These are phyloP conservation scores for Scaptomyza polygonia DNA, from an alignment of 2,888 invertebrate species.

Conservation along the genomic window DNA sequence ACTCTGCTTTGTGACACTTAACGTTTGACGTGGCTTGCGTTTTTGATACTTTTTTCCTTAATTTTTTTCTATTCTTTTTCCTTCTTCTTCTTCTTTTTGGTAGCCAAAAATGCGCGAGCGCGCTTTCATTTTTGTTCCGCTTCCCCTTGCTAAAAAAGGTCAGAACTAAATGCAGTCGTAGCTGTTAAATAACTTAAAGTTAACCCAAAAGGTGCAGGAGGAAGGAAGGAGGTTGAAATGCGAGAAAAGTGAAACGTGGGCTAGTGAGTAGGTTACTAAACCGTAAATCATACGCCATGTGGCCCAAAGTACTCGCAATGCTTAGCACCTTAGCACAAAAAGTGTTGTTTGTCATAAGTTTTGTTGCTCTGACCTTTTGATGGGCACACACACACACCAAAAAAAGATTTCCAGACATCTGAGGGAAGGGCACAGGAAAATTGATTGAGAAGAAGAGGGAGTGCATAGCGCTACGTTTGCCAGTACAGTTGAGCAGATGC, in stretches of 20 bases:
- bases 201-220: conserved; percentile 7
- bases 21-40: conserved; percentile 69
- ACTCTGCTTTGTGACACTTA: conserved; percentile 71
- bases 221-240: background rate
- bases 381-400: background rate
- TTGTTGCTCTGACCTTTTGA: conserved; percentile 30
- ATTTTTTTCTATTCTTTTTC: conserved; percentile 34
- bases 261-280: conserved; percentile 44
- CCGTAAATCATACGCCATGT: conserved; percentile 72
- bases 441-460: background rate
- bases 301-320: conserved; percentile 27
- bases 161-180: conserved; percentile 27
- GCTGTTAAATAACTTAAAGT: conserved; percentile 18
- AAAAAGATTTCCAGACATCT: conserved; percentile 6
- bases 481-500: conserved; percentile 4
- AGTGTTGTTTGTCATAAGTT: conserved; percentile 16
- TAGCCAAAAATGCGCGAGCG: conserved; percentile 59
- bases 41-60: conserved; percentile 56
- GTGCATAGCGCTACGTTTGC: too few species aligned
- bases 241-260: conserved; percentile 15
- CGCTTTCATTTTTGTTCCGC: background rate
- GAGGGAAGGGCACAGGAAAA: conserved; percentile 1
- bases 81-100: conserved; percentile 34
- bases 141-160: conserved; percentile 32
- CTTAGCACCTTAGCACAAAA: conserved; percentile 42